Base-by-base conservation (phyloP, 2,888 invertebrate species). In the Carabus problematicus region DNA sequence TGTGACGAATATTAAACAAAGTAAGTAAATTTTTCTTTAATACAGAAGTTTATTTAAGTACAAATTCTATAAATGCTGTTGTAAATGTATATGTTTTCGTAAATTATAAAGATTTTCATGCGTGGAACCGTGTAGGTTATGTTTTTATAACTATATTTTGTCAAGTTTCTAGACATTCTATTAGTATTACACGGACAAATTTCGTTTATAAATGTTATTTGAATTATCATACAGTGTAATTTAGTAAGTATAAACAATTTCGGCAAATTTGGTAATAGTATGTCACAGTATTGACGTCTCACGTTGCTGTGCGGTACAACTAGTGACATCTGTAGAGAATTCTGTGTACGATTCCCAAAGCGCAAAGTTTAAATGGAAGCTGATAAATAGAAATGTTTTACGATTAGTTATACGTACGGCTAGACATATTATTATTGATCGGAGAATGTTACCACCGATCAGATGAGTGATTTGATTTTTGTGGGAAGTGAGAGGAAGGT, bases 271-370 rank as follows among this genome's bases (percentile, higher is more conserved):
- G 0, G 16, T 14, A 66, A 49, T 47, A 58, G 14, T 14, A 40
- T 9, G 18, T 49, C 60, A 42, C 58, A 8, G 2, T 60, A 60
- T 52, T 52, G 67, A 49, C 39, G 67, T 60, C n/a, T 40, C 12
- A 9, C 47, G 58, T 14, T 18, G 11, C 29, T 1, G 9, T 14
- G 1, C 40, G 42, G 16, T 59, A 60, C 67, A 60, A 67, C 67
- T 67, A 67, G 67, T 60, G 67, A 60, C 67, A 67, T 67, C 67
- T 67, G 42, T 67, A n/a, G 16, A 41, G 12, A n/a, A 18, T 18
- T 14, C 19, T 14, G 52, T 18, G 16, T 16, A 16, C 43, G 49
- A 58, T 14, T 66, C 3, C 3, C 6, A 11, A 0, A 45, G 66
- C 66, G 66, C 56, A 40, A 11, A 47, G 47, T 55, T 66, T 19